Conservation (phyloP, 2,113 vertebrate genomes). For the Strix uralensis region DNA sequence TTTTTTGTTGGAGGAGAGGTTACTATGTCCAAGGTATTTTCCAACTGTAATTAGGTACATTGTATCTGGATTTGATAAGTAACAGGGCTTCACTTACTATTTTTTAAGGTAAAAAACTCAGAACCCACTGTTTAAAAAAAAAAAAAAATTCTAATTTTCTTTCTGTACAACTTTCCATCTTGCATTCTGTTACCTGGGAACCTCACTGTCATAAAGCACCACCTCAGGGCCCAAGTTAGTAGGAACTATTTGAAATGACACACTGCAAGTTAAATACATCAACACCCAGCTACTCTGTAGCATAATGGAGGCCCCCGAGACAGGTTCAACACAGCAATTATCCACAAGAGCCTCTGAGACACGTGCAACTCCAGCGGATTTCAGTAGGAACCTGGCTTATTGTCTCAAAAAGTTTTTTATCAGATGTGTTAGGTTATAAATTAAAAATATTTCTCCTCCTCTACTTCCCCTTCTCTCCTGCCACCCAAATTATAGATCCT, state of each 20-base stretch:
- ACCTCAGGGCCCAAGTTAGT: background rate
- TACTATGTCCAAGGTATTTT: background rate
- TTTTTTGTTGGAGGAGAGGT: background rate
- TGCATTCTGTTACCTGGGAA: background rate
- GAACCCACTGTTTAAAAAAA: background rate
- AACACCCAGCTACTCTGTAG: background rate
- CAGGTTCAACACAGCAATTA: background rate
- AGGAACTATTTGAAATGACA: background rate
- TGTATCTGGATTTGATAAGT: background rate
- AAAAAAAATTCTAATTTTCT: background rate
- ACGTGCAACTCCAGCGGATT: background rate
- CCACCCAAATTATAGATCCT: background rate
- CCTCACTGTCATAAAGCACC: background rate
- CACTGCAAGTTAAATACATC: background rate
- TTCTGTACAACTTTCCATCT: background rate
- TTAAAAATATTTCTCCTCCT: background rate
- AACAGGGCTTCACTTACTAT: background rate
- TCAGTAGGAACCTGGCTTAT: background rate
- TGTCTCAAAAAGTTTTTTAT: background rate
- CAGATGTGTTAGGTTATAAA: background rate
- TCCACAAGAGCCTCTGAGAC: background rate
- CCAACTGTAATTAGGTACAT: background rate
- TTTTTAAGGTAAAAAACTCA: background rate
- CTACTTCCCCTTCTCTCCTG: background rate
- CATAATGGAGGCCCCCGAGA: background rate